Percentiles rank a stretch among this genome's conserved stretches.
phyloP scores from a whole-genome alignment of 2,113 vertebrate genomes.

The Cheilinus undulatus region DNA sequence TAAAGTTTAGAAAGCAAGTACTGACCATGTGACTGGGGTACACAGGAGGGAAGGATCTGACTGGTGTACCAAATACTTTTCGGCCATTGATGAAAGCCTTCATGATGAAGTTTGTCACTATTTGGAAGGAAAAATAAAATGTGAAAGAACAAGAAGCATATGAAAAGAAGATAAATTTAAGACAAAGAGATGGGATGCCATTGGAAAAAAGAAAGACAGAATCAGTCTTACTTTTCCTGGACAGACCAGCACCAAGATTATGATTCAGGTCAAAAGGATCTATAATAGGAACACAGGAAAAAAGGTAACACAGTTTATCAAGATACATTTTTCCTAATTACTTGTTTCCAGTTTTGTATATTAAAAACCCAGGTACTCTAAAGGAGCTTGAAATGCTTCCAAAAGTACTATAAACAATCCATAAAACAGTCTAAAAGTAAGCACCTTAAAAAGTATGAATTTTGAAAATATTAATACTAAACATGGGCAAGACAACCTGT shows the following conservation, averaged over 20 bases:
- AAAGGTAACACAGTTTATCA: neutral
- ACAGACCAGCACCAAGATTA: constrained; percentile 95
- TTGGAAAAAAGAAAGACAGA: neutral
- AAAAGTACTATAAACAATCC: neutral
- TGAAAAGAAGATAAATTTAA: neutral
- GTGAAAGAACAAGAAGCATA: neutral
- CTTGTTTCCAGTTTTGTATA: neutral
- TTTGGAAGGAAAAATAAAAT: constrained; percentile 24
- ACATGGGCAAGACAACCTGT: neutral
- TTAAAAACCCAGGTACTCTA: no score
- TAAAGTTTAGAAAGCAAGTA: constrained; percentile 10
- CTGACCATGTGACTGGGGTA: constrained; percentile 90
- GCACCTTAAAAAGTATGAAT: no score
- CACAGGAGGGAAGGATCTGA: constrained; percentile 86
- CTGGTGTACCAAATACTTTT: constrained; percentile 90
- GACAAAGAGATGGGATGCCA: neutral
- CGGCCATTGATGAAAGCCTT: constrained; percentile 97
- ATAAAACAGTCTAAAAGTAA: no score
- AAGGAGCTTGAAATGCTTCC: neutral
- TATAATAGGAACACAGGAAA: constrained; percentile 51
- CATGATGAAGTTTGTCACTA: constrained; percentile 99
- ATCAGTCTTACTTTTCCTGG: constrained; percentile 91
- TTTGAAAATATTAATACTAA: no score
- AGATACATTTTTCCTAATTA: neutral
- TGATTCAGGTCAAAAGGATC: constrained; percentile 98